Evolutionary conservation across 2,888 invertebrate species (phyloP), one percentile per base, ranked within the genome.

Genomic region (Drosophila leonis): DNA sequence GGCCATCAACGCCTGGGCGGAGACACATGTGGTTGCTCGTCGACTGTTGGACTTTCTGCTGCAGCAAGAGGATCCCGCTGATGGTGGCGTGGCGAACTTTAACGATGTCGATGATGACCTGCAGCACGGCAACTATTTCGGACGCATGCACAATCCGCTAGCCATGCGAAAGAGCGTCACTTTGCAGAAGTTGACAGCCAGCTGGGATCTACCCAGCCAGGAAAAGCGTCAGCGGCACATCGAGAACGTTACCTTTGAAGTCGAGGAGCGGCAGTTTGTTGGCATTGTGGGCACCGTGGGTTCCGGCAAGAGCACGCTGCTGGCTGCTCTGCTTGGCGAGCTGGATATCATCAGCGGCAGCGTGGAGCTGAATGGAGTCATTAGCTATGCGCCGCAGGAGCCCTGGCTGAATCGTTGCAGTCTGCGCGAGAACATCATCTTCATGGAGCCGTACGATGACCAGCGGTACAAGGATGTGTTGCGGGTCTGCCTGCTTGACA

Each of bases 401-500:
- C 95, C 98, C 1, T 98, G 98, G 98, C 92, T 96, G 6, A 96
- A 96, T 84, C 95, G 91, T 93, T 95, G 95, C 27, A 97, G 96
- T 74, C 95, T 99, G 0, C 94, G 97, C 5, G 98, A 98, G 87
- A 99, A 99, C 92, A 98, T 99, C 68, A 92, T 98, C 6, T 99
- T 99, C 93, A 98, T 98, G 0, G 95, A 93, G 65, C 91, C 92
- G 94, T 87, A 94, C 94, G 71, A 96, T 95, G 95, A 95, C 54
- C 87, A 92, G 24, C 92, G 93, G 13, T 93, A 93, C 56, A 81
- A 85, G 12, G 93, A 93, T 33, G 94, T 95, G 0, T 90, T 95
- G 7, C 93, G 93, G 33, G 94, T 94, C 0, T 96, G 95, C 86
- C 94, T 95, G 27, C 92, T 96, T 61, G 93, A 94, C 67, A 93